Evolutionary conservation across 2,797 vertebrate species (phyloP), one percentile per base, ranked within the genome.

Genomic region (Megalops cyprinoides): DNA sequence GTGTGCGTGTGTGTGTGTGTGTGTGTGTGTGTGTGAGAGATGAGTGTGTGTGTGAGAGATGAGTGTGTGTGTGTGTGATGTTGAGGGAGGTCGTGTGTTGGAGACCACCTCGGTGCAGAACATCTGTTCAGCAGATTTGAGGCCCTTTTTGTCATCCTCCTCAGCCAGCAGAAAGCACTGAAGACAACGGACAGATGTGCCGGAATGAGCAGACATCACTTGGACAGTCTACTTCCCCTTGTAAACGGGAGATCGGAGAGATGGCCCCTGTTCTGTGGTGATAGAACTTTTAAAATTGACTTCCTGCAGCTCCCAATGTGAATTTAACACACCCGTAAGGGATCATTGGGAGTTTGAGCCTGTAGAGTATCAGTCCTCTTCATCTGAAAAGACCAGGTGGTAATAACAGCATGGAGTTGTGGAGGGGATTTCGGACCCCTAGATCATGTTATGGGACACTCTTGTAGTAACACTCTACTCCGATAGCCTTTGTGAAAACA

Each of bases 111-210:
- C 12, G 34, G 23, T 73, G 75, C 67, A 23, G 44, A 56, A 77
- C 82, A 86, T 84, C 78, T 86, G 84, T 65, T 55, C 65, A 75
- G 82, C 83, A 88, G 80, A 84, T 83, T 48, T 37, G 28, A 78
- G 74, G 49, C 48, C 10, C 25, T 76, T 65, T 65, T 73, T 71
- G 80, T 78, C 78, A 53, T 76, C 76, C n/a, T n/a, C n/a, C n/a
- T n/a, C n/a, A n/a, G n/a, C 31, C 28, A 20, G 23, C 76, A 34
- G 37, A 31, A 53, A 42, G 77, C 39, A 42, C 39, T 39, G 77
- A 31, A 34, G 67, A 76, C 74, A 69, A 83, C 81, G 74, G 60
- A 62, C 76, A 67, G 56, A 76, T 80, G 65, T 80, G 74, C 37
- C 49, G 51, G 44, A 44, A 28, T 14, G 46, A 69, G 9, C 3